Evolutionary conservation across 2,888 invertebrate genomes (phyloP).

Genomic region (Agriopis aurantiaria): DNA sequence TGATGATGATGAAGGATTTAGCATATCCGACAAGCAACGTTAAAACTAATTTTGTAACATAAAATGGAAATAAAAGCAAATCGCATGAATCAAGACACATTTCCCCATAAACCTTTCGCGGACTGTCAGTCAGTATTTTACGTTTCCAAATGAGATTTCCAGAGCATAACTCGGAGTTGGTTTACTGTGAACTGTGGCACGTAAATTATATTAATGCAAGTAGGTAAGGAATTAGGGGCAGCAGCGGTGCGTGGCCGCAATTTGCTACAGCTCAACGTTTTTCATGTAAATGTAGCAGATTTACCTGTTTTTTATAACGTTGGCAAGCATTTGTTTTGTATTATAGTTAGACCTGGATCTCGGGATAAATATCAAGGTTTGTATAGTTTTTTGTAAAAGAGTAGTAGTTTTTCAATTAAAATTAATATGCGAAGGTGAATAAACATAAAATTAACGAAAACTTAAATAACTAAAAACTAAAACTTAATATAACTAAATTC

Average conservation of each 20-base stretch:
- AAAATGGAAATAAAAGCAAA: slow-evolving; percentile 7
- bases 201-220: slow-evolving; percentile 67
- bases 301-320: slow-evolving; percentile 44
- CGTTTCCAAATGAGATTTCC: slow-evolving; percentile 30
- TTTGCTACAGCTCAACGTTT: slow-evolving; percentile 67
- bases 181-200: slow-evolving; percentile 53
- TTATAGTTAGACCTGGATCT: background rate
- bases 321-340: background rate
- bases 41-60: background rate
- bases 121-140: slow-evolving; percentile 31
- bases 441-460: too few species aligned
- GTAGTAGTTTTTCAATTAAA: background rate
- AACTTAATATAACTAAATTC: too few species aligned
- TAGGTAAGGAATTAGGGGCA: slow-evolving; percentile 61
- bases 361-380: background rate
- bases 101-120: slow-evolving; percentile 12
- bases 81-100: slow-evolving; percentile 12
- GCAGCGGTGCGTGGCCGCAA: slow-evolving; percentile 64
- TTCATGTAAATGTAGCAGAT: slow-evolving; percentile 62
- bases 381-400: too few species aligned
- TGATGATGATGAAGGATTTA: too few species aligned
- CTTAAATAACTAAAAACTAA: too few species aligned
- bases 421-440: background rate
- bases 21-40: too few species aligned
- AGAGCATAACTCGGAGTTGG: slow-evolving; percentile 27